These are phyloP conservation scores for Poecile atricapillus DNA, from an alignment of 2,113 vertebrate genomes.

Conservation along the genomic window DNA sequence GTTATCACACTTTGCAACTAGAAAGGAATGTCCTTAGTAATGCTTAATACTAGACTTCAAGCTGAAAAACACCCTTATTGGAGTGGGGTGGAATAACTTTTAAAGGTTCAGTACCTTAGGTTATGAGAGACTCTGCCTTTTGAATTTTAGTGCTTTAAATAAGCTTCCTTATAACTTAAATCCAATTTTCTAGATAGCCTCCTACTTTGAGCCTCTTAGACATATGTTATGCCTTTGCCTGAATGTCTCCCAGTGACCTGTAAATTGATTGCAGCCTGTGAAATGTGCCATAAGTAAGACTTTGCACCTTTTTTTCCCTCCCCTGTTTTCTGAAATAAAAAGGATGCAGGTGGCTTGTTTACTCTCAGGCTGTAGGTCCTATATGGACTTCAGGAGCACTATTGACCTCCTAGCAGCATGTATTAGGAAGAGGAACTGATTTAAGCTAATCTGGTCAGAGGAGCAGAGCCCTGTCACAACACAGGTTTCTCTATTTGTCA, in stretches of 20 bases:
- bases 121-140: conserved; percentile 4
- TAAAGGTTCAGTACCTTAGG: background rate
- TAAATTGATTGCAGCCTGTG: conserved; percentile 28
- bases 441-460: background rate
- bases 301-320: background rate
- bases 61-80: background rate
- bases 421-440: background rate
- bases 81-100: background rate
- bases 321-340: background rate
- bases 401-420: background rate
- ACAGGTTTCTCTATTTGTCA: background rate
- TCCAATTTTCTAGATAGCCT: conserved; percentile 44
- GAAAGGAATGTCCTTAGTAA: background rate
- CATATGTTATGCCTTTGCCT: background rate
- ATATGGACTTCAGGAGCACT: background rate
- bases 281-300: conserved; percentile 35
- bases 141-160: conserved; percentile 32
- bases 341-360: background rate
- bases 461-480: background rate
- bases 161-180: conserved; percentile 45
- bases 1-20: background rate
- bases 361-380: background rate
- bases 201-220: conserved; percentile 13
- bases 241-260: conserved; percentile 18
- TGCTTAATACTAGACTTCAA: background rate